Evolutionary conservation across 2,888 invertebrate genomes (phyloP), one percentile per base, ranked within the genome.

Genomic region (Pedicia rivosa): DNA sequence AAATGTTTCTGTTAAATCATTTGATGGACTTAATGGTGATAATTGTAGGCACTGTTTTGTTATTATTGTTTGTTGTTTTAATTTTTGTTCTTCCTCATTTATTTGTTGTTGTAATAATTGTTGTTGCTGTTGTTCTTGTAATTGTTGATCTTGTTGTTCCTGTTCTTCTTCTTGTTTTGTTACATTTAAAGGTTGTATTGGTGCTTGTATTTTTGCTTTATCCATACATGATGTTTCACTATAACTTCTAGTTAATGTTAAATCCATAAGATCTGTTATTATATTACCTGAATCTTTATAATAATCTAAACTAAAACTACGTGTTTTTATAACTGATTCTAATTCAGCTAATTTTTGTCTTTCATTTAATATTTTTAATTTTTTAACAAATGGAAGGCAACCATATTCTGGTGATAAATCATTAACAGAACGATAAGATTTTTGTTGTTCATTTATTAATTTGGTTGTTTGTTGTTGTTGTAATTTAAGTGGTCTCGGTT

Each of bases 331-430:
- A 9, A 74, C 80, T 45, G 70, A 74, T 55, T 86, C 83, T 31
- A 87, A 63, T 54, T 83, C 83, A 22, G 80, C 83, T 42, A 87
- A 59, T 61, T 86, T 87, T 54, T 86, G 86, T 8, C 86, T 68
- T 60, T 87, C 87, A 56, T 87, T 87, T 32, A 87, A 65, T 47
- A 88, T 87, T 64, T 87, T 86, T 34, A 87, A 62, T 49, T 86
- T 84, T 58, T 87, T 87, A 1, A 87, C 86, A 53, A 87, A 87
- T 1, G 87, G 86, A 40, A 87, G 59, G 10, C 83, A 80, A 35
- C 80, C 79, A 49, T 86, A 87, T 55, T 87, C 87, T 1, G 87
- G 87, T 7, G 84, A 86, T 24, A 87, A 59, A 55, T 87, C 87
- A 50, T 83, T 83, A 35, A 86, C 78, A n/a, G 84, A 84, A 42